Conservation (phyloP, 2,888 invertebrate genomes). For the Aphrophora alni region DNA sequence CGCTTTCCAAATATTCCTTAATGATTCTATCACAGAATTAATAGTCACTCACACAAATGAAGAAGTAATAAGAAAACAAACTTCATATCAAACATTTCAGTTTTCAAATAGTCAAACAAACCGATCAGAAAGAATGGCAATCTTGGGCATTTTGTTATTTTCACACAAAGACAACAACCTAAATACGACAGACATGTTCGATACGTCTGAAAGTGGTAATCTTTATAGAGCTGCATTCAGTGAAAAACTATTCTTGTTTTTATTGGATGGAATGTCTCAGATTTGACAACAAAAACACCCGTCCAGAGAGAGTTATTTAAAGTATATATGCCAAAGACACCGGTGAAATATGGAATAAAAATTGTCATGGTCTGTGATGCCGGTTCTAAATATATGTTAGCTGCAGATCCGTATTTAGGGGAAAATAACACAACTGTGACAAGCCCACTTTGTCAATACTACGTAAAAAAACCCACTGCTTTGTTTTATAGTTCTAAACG, state of each 20-base stretch:
- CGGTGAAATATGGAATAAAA: constrained; percentile 18
- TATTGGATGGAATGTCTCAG: constrained; percentile 9
- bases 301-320: not conserved
- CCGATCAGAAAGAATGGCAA: not conserved
- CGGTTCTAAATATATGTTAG: constrained; percentile 12
- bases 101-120: not conserved
- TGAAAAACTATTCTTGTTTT: constrained; percentile 8
- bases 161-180: constrained; percentile 18
- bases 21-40: not conserved
- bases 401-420: constrained; percentile 11
- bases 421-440: not conserved
- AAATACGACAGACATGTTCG: constrained; percentile 12
- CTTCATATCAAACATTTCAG: not conserved
- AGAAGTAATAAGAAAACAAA: not conserved
- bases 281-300: constrained; percentile 17
- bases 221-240: constrained; percentile 1
- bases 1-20: constrained; percentile 11
- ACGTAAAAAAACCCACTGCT: constrained; percentile 22
- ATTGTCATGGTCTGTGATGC: constrained; percentile 18
- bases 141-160: constrained; percentile 6
- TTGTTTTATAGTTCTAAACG: not conserved
- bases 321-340: not conserved
- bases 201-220: constrained; percentile 10
- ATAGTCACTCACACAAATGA: constrained; percentile 18
- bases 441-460: not conserved